Evolutionary conservation across 2,797 vertebrate genomes (phyloP), one percentile per base, ranked within the genome.

Genomic region (Gymnodraco acuticeps): DNA sequence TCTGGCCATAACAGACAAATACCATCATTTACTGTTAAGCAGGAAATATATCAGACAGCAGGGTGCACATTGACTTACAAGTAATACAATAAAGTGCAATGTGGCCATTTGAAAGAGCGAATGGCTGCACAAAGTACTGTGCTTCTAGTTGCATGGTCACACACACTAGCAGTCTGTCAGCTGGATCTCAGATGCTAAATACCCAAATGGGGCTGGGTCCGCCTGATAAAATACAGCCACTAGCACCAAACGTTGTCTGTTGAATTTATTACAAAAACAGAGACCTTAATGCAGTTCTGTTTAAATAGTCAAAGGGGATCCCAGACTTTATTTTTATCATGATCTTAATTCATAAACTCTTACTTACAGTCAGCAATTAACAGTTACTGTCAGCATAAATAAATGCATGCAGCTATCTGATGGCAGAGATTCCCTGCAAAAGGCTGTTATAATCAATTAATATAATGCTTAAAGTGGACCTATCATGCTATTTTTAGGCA

Each of bases 161-260:
- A 76, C 77, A 81, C 80, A 67, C 47, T 8, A 59, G 70, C 81
- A 75, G 73, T 73, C 69, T 73, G 77, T 83, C 80, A 87, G 82
- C 70, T 88, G 70, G 60, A 79, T 78, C 70, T 81, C 51, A 52
- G 56, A 83, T 54, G 65, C 64, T 78, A 82, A 81, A 75, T 77
- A 81, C 63, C 58, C 77, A 73, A 73, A 75, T 65, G 60, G 78
- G 84, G 64, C 63, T 3, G 11, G 43, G 50, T 77, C 73, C 6
- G 45, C 68, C 69, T 74, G 75, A 85, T 65, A 87, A 70, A 70
- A 80, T 73, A 66, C 10, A 38, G 73, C 78, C 70, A 81, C 56
- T 75, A 80, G 70, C 79, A 73, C 61, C 62, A 64, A 61, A 70
- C 54, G 56, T 53, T 52, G 68, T 60, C 70, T 70, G 84, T 47